Evolutionary conservation across 2,113 vertebrate genomes (phyloP), one percentile per base, ranked within the genome.

Genomic region (Phrynocephalus versicolor): DNA sequence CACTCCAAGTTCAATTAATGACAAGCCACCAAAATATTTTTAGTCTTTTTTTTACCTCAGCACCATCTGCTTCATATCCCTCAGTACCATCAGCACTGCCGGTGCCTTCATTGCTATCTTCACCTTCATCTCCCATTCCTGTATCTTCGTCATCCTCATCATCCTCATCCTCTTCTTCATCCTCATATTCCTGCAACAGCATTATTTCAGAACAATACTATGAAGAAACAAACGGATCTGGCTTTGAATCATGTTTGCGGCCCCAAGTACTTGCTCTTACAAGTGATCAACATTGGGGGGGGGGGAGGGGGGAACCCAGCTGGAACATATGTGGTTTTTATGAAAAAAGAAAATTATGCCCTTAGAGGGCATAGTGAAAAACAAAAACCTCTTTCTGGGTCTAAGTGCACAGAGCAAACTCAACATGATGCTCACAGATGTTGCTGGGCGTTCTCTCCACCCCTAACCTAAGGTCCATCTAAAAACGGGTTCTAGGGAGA

Each of bases 61-160:
- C 94, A 85, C 98, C 97, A 1, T 99, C 98, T 81, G 96, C 98
- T 91, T 99, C 98, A 25, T 98, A 99, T 0, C 95, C 96, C 72
- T 99, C 98, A 35, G 98, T 98, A 37, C 97, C 97, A 41, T 98
- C 98, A 64, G 97, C 97, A 64, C 98, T 97, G 14, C 96, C 95
- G 70, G 97, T 98, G 71, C 97, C 98, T 85, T 98, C 98, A 3
- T 99, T 99, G 70, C 98, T 99, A 37, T 99, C 98, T 37, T 99
- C 98, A 62, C 97, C 98, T 92, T 98, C 98, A 19, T 98, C 98
- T 69, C 96, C 98, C 95, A 98, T 98, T 3, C 97, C 98, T 0
- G 96, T 96, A 71, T 98, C 98, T n/a, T 98, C 98, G 23, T 99
- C 98, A 0, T 99, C 98, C 1, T 99, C 98, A 0, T 99, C 98